Evolutionary conservation across 2,797 vertebrate species (phyloP).

Genomic region (Sebastes vulpes): DNA sequence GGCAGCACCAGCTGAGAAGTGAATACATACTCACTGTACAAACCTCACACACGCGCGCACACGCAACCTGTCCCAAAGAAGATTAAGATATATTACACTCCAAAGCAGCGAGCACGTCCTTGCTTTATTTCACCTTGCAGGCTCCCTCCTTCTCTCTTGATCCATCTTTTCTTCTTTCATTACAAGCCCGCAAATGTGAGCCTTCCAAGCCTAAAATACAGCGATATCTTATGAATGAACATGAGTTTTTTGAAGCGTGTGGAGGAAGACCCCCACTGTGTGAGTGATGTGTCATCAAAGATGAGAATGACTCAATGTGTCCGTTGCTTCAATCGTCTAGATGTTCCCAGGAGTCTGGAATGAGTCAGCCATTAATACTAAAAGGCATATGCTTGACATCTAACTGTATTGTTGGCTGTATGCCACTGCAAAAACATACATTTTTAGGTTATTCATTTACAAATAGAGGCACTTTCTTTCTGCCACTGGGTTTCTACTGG

Average conservation of each 20-base stretch:
- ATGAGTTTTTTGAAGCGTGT: neutral
- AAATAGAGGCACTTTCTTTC: neutral
- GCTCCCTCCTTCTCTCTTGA: slow-evolving; percentile 1
- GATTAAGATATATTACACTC: slow-evolving; percentile 61
- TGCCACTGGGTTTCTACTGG: neutral
- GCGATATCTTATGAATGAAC: slow-evolving; percentile 27
- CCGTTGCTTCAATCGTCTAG: neutral
- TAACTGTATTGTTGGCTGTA: no score
- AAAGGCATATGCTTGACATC: neutral
- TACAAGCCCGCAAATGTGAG: slow-evolving; percentile 1
- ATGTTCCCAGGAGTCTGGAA: neutral
- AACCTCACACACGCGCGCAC: neutral
- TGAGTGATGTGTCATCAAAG: slow-evolving; percentile 13
- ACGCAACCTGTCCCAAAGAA: slow-evolving; percentile 18
- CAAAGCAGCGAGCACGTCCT: slow-evolving; percentile 40
- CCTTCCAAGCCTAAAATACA: slow-evolving; percentile 3
- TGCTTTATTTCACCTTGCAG: slow-evolving; percentile 53
- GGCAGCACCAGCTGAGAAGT: neutral
- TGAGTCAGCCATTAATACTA: slow-evolving; percentile 16
- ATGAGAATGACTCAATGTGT: slow-evolving; percentile 7
- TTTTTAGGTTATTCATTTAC: neutral
- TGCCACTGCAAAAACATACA: neutral
- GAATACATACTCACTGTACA: slow-evolving; percentile 28
- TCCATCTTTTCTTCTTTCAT: slow-evolving; percentile 28
- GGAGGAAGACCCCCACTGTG: neutral